Percentiles rank a stretch among this genome's conserved stretches.
These are phyloP conservation scores for Drosophila cardini DNA, from an alignment of 1,140 invertebrate genomes.

Conservation along the genomic window DNA sequence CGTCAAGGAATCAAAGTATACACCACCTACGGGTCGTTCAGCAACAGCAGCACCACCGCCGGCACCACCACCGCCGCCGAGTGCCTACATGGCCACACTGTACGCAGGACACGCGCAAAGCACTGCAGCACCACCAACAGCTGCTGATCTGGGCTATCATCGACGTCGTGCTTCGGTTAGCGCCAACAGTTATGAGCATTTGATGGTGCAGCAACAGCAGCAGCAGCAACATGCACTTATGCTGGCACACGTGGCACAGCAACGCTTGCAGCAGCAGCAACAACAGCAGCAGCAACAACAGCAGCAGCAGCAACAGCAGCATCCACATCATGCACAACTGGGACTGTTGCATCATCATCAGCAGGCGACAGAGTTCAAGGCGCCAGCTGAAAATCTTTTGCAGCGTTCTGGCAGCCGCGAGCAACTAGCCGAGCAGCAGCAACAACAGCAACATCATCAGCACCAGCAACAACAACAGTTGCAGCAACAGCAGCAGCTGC, in stretches of 20 bases:
- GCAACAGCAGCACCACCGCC: slow-evolving; percentile 56
- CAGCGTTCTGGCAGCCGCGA: slow-evolving; percentile 75
- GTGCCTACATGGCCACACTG: slow-evolving; percentile 59
- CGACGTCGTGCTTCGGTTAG: slow-evolving; percentile 70
- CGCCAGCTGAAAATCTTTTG: slow-evolving; percentile 65
- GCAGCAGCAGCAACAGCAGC: slow-evolving; percentile 45
- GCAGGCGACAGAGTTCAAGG: slow-evolving; percentile 69
- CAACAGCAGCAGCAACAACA: slow-evolving; percentile 49
- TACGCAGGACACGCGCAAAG: slow-evolving; percentile 46
- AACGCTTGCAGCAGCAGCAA: slow-evolving; percentile 51
- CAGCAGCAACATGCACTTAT: slow-evolving; percentile 75
- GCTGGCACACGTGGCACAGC: slow-evolving; percentile 71
- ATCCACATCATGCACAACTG: slow-evolving; percentile 40
- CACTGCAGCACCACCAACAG: slow-evolving; percentile 12
- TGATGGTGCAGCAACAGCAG: slow-evolving; percentile 74
- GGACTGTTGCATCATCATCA: slow-evolving; percentile 45
- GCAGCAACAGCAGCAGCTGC: slow-evolving; percentile 45
- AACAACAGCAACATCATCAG: slow-evolving; percentile 48
- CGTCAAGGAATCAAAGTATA: slow-evolving; percentile 62
- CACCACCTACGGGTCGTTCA: slow-evolving; percentile 34
- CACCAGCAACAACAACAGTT: slow-evolving; percentile 63
- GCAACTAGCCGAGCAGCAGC: slow-evolving; percentile 50
- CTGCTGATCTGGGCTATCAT: slow-evolving; percentile 64
- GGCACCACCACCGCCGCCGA: slow-evolving; percentile 59
- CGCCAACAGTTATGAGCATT: slow-evolving; percentile 75